Conservation (phyloP, 2,888 invertebrate genomes). For the Thereva unica region DNA sequence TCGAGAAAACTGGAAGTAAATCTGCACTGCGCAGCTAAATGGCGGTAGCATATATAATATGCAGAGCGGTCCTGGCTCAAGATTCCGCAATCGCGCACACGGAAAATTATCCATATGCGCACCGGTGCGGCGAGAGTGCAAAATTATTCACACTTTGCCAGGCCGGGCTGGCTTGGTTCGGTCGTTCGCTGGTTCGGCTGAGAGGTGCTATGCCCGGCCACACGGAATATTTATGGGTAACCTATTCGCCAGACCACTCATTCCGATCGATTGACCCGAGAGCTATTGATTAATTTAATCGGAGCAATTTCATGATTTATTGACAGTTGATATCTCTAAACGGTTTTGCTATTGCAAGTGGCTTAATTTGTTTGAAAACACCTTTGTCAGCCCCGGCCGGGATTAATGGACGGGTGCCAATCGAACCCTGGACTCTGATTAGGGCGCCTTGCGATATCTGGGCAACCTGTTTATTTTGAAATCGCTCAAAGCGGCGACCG, state of each 20-base stretch:
- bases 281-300: slow-evolving; percentile 35
- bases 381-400: slow-evolving; percentile 16
- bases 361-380: slow-evolving; percentile 33
- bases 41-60: slow-evolving; percentile 26
- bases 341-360: slow-evolving; percentile 31
- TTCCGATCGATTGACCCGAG: slow-evolving; percentile 33
- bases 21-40: slow-evolving; percentile 12
- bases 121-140: slow-evolving; percentile 14
- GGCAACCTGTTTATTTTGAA: slow-evolving; percentile 29
- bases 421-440: slow-evolving; percentile 22
- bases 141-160: slow-evolving; percentile 30
- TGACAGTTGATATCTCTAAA: slow-evolving; percentile 34
- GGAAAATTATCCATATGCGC: slow-evolving; percentile 4
- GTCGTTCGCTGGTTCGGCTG: slow-evolving; percentile 2
- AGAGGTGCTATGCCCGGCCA: neutral
- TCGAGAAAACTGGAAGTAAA: slow-evolving; percentile 24
- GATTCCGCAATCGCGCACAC: slow-evolving; percentile 31
- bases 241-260: neutral
- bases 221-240: slow-evolving; percentile 25
- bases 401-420: slow-evolving; percentile 34
- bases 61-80: neutral
- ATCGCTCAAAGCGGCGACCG: neutral
- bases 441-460: slow-evolving; percentile 20
- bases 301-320: slow-evolving; percentile 34
- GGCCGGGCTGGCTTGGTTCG: too few relatives aligned